Evolutionary conservation across 2,113 vertebrate genomes (phyloP).

Genomic region (Dipodomys merriami): DNA sequence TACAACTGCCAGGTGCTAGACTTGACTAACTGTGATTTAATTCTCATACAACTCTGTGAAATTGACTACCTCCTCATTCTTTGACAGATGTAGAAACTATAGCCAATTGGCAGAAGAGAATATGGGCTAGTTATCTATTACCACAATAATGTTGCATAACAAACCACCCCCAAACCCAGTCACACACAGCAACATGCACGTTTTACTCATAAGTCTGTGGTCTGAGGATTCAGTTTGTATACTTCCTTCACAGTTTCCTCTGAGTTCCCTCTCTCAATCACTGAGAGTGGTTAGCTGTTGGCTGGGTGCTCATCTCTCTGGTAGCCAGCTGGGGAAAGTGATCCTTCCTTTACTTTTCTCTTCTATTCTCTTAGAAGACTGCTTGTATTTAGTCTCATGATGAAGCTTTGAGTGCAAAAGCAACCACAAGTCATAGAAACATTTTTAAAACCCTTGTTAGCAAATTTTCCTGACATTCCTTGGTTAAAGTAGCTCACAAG

Average conservation of each 20-base stretch:
- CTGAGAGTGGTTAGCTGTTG: not conserved
- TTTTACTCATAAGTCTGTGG: not conserved
- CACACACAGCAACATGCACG: not conserved
- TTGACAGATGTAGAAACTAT: not conserved
- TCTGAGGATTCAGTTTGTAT: not conserved
- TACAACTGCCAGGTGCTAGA: not conserved
- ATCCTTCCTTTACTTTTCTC: not conserved
- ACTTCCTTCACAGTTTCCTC: not conserved
- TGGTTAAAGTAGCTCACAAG: not conserved
- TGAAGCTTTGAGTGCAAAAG: not conserved
- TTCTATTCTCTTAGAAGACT: not conserved
- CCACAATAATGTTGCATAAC: constrained; percentile 5
- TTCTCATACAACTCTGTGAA: not conserved
- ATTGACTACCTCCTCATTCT: not conserved
- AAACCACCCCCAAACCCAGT: not conserved
- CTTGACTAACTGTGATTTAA: not conserved
- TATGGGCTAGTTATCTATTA: not conserved
- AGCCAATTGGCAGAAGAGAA: not conserved
- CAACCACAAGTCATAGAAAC: not conserved
- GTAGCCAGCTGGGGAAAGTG: not conserved
- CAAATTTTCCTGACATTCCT: not conserved
- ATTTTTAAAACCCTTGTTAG: not conserved
- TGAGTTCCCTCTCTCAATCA: not conserved
- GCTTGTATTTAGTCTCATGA: not conserved
- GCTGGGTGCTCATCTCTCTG: not conserved